Evolutionary conservation across 2,888 invertebrate species (phyloP), one percentile per base, ranked within the genome.

Genomic region (Apamea anceps): DNA sequence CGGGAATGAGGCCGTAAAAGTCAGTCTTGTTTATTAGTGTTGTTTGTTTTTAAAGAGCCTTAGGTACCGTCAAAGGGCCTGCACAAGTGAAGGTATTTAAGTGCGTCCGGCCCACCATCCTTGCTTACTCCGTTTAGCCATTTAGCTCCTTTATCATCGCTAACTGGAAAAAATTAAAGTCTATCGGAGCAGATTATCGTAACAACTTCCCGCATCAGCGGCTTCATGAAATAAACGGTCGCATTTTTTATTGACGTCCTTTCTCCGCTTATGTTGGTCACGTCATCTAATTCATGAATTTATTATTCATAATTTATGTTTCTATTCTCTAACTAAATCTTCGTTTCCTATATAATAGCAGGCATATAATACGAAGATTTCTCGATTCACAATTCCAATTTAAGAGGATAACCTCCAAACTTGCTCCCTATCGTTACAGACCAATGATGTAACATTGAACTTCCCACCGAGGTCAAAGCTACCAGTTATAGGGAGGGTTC

Each of bases 391-490:
- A 65, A 65, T 63, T 65, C 5, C 6, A 18, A 45, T 45, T 25
- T 13, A 60, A 60, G 18, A 25, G 0, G 7, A 32, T 8, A 32
- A 32, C 10, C 3, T 60, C 0, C 18, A 62, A 63, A 45, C 8
- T 54, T 51, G 3, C 0, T n/a, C 13, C 66, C 2, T 32, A 57
- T 12, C 15, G 18, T 18, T 18, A 25, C 45, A 48, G 1, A 32
- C 7, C 37, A 73, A 51, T 60, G 18, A 60, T 10, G 57, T 37
- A 65, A 65, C 60, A 60, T 48, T 70, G 68, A 82, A 45, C 32
- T 48, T 60, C n/a, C 62, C 18, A 6, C 15, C 3, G 18, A 73
- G 62, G 87, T 77, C 70, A 86, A 77, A 73, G 54, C 60, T 70
- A 71, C 45, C 57, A 32, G 62, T 57, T 48, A 42, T 12, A 67